These are phyloP conservation scores for Sporophila hypoxantha DNA, from an alignment of 2,113 vertebrate species.

Conservation along the genomic window DNA sequence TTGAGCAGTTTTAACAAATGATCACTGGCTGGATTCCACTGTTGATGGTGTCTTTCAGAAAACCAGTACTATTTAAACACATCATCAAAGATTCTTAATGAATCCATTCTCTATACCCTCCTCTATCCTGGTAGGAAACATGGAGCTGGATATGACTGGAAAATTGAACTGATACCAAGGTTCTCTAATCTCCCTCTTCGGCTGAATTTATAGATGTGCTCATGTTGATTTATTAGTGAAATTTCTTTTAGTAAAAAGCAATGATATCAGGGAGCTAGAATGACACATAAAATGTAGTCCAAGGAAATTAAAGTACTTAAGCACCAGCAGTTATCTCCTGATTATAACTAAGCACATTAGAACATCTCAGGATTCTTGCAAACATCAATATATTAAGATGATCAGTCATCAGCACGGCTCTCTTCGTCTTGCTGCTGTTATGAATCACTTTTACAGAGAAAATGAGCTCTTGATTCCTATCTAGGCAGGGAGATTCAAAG, in stretches of 20 bases:
- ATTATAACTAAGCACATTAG: constrained; percentile 27
- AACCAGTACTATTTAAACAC: neutral
- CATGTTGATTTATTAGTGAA: neutral
- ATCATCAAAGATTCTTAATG: neutral
- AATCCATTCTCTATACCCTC: neutral
- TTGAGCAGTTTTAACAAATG: constrained; percentile 30
- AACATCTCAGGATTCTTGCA: constrained; percentile 40
- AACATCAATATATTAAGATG: constrained; percentile 49
- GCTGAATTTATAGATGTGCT: neutral
- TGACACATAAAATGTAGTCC: constrained; percentile 31
- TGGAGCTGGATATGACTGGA: neutral
- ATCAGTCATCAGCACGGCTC: constrained; percentile 22
- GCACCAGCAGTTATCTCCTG: constrained; percentile 26
- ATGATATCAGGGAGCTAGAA: neutral
- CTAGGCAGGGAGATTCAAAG: neutral
- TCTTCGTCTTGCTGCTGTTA: neutral
- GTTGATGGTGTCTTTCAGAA: neutral
- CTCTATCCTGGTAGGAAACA: neutral
- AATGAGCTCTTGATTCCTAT: constrained; percentile 24
- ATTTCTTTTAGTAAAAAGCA: constrained; percentile 11
- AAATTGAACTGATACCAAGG: constrained; percentile 2
- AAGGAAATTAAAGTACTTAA: constrained; percentile 47
- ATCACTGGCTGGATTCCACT: neutral
- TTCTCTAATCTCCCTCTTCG: neutral
- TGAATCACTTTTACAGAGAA: constrained; percentile 30